A percentile compares a stretch with the other conserved stretches of the same genome.
These are phyloP conservation scores for Troides aeacus DNA, from an alignment of 2,888 invertebrate species.

Conservation along the genomic window DNA sequence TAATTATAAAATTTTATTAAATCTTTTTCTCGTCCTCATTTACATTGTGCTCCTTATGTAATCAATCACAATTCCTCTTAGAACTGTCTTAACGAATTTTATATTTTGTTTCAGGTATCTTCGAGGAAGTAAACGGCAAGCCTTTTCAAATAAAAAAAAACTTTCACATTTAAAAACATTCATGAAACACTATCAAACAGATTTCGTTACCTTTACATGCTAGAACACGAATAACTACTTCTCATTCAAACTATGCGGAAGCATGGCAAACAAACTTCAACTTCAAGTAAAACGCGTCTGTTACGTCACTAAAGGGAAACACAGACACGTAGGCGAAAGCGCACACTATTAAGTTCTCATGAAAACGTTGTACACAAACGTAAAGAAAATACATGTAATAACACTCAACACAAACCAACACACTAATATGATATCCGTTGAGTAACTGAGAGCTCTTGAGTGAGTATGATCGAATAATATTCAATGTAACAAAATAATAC, in stretches of 20 bases:
- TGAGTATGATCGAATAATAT: slow-evolving; percentile 58
- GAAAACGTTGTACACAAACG: slow-evolving; percentile 19
- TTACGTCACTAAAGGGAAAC: slow-evolving; percentile 57
- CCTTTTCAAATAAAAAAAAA: slow-evolving; percentile 46
- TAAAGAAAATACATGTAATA: slow-evolving; percentile 27
- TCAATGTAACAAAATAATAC: slow-evolving; percentile 67
- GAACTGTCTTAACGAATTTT: slow-evolving; percentile 23
- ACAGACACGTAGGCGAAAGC: slow-evolving; percentile 43
- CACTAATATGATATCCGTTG: slow-evolving; percentile 43
- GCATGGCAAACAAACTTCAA: slow-evolving; percentile 54
- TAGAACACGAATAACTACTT: slow-evolving; percentile 51
- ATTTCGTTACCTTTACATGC: slow-evolving; percentile 58
- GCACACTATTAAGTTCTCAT: slow-evolving; percentile 37
- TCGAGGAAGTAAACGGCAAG: slow-evolving; percentile 43
- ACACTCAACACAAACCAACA: slow-evolving; percentile 39
- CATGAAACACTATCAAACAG: slow-evolving; percentile 49
- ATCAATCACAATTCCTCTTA: neutral
- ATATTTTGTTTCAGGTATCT: slow-evolving; percentile 56
- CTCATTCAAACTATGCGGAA: slow-evolving; percentile 65
- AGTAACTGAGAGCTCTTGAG: slow-evolving; percentile 46
- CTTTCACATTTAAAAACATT: slow-evolving; percentile 43
- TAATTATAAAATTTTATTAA: neutral
- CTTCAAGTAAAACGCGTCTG: slow-evolving; percentile 54
- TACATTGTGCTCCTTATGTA: neutral
- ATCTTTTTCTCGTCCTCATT: neutral